These are phyloP conservation scores for Tribolium freemani DNA, from an alignment of 2,888 invertebrate species.

Conservation along the genomic window DNA sequence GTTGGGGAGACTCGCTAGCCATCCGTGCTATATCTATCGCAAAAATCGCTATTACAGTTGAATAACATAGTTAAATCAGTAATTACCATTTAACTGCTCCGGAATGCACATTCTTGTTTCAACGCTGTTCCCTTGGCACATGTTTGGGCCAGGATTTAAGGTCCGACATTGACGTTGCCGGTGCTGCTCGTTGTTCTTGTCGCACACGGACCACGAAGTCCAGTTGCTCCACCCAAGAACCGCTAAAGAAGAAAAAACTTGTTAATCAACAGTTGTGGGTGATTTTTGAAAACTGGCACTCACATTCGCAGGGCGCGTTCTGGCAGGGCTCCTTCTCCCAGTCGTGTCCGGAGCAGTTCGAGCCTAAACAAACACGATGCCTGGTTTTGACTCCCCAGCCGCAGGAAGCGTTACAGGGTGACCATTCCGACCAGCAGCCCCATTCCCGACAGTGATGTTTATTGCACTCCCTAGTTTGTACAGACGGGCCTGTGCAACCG, in stretches of 20 bases:
- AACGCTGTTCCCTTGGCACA: constrained; percentile 79
- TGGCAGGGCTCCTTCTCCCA: constrained; percentile 79
- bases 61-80: too few species aligned
- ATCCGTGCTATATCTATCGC: background rate
- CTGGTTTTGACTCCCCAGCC: constrained; percentile 79
- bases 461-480: constrained; percentile 81
- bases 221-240: constrained; percentile 83
- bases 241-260: constrained; percentile 66
- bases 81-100: constrained; percentile 49
- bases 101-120: constrained; percentile 78
- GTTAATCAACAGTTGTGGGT: too few species aligned
- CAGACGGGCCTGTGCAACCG: constrained; percentile 71
- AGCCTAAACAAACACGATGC: constrained; percentile 76
- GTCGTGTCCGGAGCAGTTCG: constrained; percentile 68
- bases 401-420: constrained; percentile 82
- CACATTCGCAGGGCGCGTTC: constrained; percentile 77
- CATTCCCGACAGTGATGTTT: constrained; percentile 82
- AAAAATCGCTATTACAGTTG: background rate
- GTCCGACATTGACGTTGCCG: constrained; percentile 77
- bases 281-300: constrained; percentile 55
- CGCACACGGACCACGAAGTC: constrained; percentile 80
- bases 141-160: constrained; percentile 70
- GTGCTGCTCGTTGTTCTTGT: constrained; percentile 76
- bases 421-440: constrained; percentile 92
- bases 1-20: constrained; percentile 9